phyloP scores from a whole-genome alignment of 64 coral and sea anemone species.

The Pachyseris speciosa region DNA sequence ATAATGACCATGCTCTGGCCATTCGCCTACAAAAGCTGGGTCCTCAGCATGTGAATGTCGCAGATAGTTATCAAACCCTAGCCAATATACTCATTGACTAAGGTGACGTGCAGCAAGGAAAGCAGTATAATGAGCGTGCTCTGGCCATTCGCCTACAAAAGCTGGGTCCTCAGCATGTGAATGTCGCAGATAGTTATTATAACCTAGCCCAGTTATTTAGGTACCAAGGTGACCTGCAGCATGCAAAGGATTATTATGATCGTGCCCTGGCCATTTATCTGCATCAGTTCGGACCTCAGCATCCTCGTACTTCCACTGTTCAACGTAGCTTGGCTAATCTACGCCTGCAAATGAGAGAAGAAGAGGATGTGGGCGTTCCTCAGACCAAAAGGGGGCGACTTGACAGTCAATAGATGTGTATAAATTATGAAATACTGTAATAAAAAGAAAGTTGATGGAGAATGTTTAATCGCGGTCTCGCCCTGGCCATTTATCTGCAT shows the following conservation, averaged over 20 bases:
- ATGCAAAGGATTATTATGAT: too few relatives aligned
- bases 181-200: not conserved
- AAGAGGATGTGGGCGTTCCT: not conserved
- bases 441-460: too few relatives aligned
- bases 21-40: conserved; percentile 1
- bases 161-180: not conserved
- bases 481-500: not conserved
- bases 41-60: not conserved
- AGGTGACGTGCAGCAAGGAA: not conserved
- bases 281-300: not conserved
- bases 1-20: conserved; percentile 4
- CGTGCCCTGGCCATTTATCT: too few relatives aligned
- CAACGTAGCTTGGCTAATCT: not conserved
- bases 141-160: not conserved
- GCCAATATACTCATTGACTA: not conserved
- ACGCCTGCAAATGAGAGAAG: not conserved
- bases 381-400: not conserved
- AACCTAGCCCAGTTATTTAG: not conserved
- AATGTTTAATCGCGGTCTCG: too few relatives aligned
- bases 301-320: too few relatives aligned
- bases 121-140: not conserved
- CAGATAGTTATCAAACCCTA: not conserved
- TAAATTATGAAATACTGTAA: too few relatives aligned
- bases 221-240: not conserved
- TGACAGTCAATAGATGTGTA: too few relatives aligned